These are phyloP conservation scores for Homarus americanus DNA, from an alignment of 1,140 invertebrate species.

Conservation along the genomic window DNA sequence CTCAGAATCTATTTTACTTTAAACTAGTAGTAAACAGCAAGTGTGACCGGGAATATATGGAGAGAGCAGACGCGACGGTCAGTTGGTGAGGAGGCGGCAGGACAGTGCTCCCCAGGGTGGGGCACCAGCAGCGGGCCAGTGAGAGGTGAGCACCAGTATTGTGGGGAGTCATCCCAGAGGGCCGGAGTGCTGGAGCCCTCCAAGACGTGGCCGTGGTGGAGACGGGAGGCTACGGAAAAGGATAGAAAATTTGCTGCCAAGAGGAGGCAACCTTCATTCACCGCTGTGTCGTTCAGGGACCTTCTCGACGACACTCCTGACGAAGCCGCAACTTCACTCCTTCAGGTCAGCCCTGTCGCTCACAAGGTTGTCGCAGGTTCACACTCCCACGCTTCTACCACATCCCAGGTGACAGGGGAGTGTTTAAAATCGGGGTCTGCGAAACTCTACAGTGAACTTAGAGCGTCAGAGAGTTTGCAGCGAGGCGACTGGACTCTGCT, in stretches of 20 bases:
- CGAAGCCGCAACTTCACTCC: neutral
- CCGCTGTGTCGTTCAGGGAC: conserved; percentile 3
- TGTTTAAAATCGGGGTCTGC: neutral
- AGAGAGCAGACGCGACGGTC: too few species aligned
- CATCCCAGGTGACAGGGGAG: neutral
- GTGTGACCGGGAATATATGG: too few species aligned
- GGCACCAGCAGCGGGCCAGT: too few species aligned
- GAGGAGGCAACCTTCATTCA: neutral
- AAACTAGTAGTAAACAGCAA: too few species aligned
- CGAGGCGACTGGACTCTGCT: neutral
- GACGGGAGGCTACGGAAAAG: neutral
- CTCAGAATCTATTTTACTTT: too few species aligned
- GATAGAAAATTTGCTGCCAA: neutral
- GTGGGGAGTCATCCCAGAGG: neutral
- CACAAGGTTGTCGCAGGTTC: neutral
- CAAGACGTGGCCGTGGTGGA: conserved; percentile 4
- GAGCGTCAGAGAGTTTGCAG: neutral
- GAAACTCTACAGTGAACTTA: neutral
- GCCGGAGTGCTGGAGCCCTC: conserved; percentile 7
- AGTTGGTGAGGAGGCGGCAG: too few species aligned
- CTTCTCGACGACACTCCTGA: neutral
- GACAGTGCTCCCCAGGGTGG: too few species aligned
- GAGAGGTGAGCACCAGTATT: neutral
- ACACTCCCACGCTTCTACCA: neutral
- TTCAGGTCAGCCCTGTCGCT: neutral